Evolutionary conservation across 2,888 invertebrate genomes (phyloP).

Genomic region (Atethmia centrago): DNA sequence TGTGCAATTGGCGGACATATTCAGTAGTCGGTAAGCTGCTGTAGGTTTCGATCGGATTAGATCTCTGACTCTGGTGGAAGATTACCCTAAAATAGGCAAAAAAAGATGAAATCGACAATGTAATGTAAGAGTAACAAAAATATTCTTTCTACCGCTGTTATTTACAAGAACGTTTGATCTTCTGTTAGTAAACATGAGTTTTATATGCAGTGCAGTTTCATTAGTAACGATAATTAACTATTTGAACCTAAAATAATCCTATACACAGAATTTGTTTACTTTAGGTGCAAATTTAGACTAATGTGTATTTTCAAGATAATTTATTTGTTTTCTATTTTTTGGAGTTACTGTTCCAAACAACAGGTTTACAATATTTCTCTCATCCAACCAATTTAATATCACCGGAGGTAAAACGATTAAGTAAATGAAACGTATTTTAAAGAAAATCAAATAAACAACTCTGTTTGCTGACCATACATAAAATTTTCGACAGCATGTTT

Average conservation of each 20-base stretch:
- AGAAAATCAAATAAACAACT: constrained; percentile 63
- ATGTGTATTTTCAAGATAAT: constrained; percentile 7
- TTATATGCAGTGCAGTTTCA: neutral
- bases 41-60: neutral
- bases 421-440: constrained; percentile 58
- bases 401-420: constrained; percentile 42
- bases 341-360: neutral
- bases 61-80: neutral
- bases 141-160: neutral
- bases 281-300: constrained; percentile 18
- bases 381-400: constrained; percentile 44
- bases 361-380: constrained; percentile 46
- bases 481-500: constrained; percentile 86
- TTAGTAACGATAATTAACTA: neutral
- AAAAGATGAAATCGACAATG: neutral
- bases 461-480: constrained; percentile 74
- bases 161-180: too few species aligned
- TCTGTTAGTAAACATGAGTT: neutral
- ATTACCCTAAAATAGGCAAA: neutral
- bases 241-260: neutral
- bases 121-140: neutral
- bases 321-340: constrained; percentile 48
- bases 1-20: neutral
- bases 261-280: constrained; percentile 9
- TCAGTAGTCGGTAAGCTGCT: neutral